phyloP scores from a whole-genome alignment of 1,140 invertebrate genomes.

The Littorina saxatilis region DNA sequence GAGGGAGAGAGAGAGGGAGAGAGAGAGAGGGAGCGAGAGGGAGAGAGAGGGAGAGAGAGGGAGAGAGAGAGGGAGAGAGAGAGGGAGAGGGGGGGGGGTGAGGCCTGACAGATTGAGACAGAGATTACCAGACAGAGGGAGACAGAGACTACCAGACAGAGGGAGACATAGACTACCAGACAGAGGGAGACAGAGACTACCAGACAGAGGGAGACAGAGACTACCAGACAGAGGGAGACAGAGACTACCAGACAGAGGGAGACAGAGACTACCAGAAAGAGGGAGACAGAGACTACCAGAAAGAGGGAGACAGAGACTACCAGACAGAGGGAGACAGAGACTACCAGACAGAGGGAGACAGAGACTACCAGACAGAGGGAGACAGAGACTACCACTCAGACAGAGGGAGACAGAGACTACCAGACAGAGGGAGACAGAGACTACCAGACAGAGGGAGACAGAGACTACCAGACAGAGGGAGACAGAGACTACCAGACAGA shows the following conservation, averaged over 20 bases:
- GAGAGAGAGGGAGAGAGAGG: background rate
- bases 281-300: too few relatives aligned
- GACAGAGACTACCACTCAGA: background rate
- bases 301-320: too few relatives aligned
- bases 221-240: too few relatives aligned
- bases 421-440: background rate
- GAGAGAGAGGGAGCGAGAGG: background rate
- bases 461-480: background rate
- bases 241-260: too few relatives aligned
- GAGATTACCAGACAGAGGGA: background rate
- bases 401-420: background rate
- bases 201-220: too few relatives aligned
- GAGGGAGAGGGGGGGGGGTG: background rate
- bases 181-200: too few relatives aligned
- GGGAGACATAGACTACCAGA: background rate
- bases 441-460: background rate
- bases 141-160: background rate
- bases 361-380: too few relatives aligned
- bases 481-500: too few relatives aligned
- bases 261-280: too few relatives aligned
- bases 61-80: background rate
- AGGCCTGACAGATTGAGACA: background rate
- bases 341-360: too few relatives aligned
- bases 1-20: background rate
- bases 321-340: too few relatives aligned